A percentile compares a stretch with the other conserved stretches of the same genome.
Conservation (phyloP, 2,797 vertebrate genomes). For the Bradypodion pumilum region DNA sequence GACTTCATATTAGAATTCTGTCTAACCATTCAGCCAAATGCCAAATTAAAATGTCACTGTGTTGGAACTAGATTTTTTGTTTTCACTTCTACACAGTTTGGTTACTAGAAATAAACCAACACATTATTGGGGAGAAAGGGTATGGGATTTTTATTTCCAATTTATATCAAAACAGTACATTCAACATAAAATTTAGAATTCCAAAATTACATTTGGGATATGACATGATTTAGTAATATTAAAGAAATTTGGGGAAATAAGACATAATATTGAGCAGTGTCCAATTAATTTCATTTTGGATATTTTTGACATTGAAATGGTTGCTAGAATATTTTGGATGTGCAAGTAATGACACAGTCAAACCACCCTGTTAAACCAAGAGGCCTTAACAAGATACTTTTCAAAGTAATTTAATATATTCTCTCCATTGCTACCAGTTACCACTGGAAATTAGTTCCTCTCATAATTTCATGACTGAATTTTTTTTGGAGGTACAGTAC, state of each 20-base stretch:
- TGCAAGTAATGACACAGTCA: slow-evolving; percentile 14
- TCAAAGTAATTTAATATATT: background rate
- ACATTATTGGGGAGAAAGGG: slow-evolving; percentile 65
- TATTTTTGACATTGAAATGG: slow-evolving; percentile 42
- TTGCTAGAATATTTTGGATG: slow-evolving; percentile 47
- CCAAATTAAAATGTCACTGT: background rate
- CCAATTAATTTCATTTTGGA: slow-evolving; percentile 34
- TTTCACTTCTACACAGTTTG: background rate
- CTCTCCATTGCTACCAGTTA: background rate
- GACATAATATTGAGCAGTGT: background rate
- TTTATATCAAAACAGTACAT: slow-evolving; percentile 40
- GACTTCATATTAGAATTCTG: too few relatives aligned
- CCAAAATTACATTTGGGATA: slow-evolving; percentile 57
- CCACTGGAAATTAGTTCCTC: background rate
- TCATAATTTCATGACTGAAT: too few relatives aligned
- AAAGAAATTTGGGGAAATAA: slow-evolving; percentile 18
- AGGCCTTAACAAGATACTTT: background rate
- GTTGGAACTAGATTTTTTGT: background rate
- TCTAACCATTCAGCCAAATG: background rate
- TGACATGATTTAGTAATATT: background rate
- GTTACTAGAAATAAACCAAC: background rate
- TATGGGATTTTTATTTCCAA: slow-evolving; percentile 70
- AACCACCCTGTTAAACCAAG: too few relatives aligned
- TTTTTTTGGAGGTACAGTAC: background rate
- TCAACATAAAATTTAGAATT: slow-evolving; percentile 30